phyloP scores from a whole-genome alignment of 2,888 invertebrate species.

The Sinhomidia bicolor region DNA sequence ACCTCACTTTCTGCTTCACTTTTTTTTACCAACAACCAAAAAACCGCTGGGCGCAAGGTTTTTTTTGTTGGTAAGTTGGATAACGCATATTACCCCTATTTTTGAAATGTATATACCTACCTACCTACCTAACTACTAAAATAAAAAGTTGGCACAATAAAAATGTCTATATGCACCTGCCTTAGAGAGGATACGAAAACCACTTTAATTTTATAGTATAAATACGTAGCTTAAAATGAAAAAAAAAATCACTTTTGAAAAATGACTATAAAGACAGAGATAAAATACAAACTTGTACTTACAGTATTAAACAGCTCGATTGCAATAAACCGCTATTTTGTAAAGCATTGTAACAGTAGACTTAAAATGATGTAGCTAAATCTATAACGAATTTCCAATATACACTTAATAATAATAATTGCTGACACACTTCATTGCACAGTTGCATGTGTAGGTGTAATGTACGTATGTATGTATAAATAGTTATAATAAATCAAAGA shows the following conservation, averaged over 20 bases:
- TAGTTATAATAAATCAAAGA: slow-evolving; percentile 30
- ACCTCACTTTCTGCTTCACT: slow-evolving; percentile 60
- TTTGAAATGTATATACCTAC: not conserved
- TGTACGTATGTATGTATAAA: not conserved
- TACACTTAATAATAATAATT: no score
- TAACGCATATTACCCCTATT: slow-evolving; percentile 45
- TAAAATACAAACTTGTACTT: slow-evolving; percentile 70
- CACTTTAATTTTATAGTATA: not conserved
- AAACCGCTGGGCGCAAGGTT: slow-evolving; percentile 5
- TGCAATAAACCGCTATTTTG: slow-evolving; percentile 31
- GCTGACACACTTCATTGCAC: not conserved
- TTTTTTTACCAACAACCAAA: slow-evolving; percentile 18
- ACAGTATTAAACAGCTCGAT: slow-evolving; percentile 70
- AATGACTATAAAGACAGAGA: slow-evolving; percentile 65
- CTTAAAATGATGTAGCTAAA: not conserved
- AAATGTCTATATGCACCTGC: not conserved
- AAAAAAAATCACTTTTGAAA: slow-evolving; percentile 40
- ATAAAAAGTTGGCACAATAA: slow-evolving; percentile 26
- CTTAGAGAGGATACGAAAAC: not conserved
- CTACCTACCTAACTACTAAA: not conserved
- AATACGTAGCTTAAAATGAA: not conserved
- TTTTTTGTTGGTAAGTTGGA: slow-evolving; percentile 10
- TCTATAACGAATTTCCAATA: not conserved
- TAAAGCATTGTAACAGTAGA: not conserved
- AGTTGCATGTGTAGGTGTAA: not conserved